Percentiles rank a stretch among this genome's conserved stretches.
Evolutionary conservation across 2,113 vertebrate species (phyloP).

Genomic region (Puffinus mauretanicus): DNA sequence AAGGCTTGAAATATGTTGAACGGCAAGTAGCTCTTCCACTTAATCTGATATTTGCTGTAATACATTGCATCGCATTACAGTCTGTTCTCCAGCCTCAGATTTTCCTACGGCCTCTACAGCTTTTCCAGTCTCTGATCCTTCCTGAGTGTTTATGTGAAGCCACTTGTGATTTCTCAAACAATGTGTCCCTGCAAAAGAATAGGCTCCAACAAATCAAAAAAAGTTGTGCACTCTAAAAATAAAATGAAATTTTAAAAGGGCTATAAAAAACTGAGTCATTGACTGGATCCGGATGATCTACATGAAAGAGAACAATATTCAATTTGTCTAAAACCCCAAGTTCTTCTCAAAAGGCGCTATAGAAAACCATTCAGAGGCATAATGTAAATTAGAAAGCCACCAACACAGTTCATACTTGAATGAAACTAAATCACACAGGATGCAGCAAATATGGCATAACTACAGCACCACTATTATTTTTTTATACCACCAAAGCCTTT

Average conservation of each 20-base stretch:
- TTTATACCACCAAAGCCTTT: conserved; percentile 25
- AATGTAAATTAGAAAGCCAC: conserved; percentile 38
- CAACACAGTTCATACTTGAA: conserved; percentile 31
- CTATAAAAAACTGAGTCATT: conserved; percentile 5
- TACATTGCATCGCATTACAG: not conserved
- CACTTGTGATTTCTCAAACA: conserved; percentile 6
- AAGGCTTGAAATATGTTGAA: not conserved
- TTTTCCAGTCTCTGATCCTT: conserved; percentile 25
- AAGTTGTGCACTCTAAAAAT: conserved; percentile 30
- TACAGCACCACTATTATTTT: not conserved
- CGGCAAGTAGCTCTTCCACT: not conserved
- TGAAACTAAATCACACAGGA: conserved; percentile 36
- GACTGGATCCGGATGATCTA: conserved; percentile 4
- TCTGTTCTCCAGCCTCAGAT: not conserved
- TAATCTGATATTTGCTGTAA: not conserved
- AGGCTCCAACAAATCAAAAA: not conserved
- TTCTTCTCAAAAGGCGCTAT: conserved; percentile 46
- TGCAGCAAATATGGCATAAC: not conserved
- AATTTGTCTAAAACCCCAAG: not conserved
- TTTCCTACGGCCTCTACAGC: not conserved
- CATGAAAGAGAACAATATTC: conserved; percentile 50
- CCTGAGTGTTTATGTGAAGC: not conserved
- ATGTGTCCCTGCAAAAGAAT: not conserved
- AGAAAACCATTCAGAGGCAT: not conserved
- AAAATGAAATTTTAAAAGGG: conserved; percentile 20